Evolutionary conservation across 2,888 invertebrate species (phyloP), one percentile per base, ranked within the genome.

Genomic region (Leptinotarsa tumamoca): DNA sequence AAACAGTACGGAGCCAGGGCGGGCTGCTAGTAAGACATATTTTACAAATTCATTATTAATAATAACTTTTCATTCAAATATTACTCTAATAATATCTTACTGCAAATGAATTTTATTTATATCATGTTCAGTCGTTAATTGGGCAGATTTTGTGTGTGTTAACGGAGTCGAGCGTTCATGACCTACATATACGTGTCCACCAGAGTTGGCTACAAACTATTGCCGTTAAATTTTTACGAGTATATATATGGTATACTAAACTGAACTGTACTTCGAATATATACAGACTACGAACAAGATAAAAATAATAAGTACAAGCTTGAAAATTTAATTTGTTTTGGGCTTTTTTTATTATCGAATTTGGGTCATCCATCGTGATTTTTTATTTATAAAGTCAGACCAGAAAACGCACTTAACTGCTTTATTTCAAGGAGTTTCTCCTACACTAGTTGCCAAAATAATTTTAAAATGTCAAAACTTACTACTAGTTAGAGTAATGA

Each of bases 161-260:
- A 63, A 43, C 63, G 63, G 63, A 43, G 33, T 33, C 43, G 33
- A 43, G 18, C 52, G 67, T 66, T 52, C 71, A 18, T 72, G 71
- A 72, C 71, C 71, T 27, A 72, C 71, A 72, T 72, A 67, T 33
- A 27, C 33, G 18, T 54, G 54, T 66, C 54, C 61, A 33, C 21
- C 21, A 27, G 52, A 18, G 33, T 54, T 49, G 67, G 15, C 33
- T 63, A 33, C n/a, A 21, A 52, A 63, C 43, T 58, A 72, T 50
- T 21, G 71, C 67, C 71, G 71, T 72, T 72, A 72, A 72, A 72
- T 23, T 72, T 72, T 67, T 67, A 54, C 71, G 67, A 67, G 52
- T 63, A 72, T 66, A 27, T 52, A 66, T 61, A 7, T 10, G 43
- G 54, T 56, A 56, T 43, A 43, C 56, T 43, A 21, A 69, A 61